phyloP scores from a whole-genome alignment of 1,140 invertebrate species.

The Magallana ariakensis region DNA sequence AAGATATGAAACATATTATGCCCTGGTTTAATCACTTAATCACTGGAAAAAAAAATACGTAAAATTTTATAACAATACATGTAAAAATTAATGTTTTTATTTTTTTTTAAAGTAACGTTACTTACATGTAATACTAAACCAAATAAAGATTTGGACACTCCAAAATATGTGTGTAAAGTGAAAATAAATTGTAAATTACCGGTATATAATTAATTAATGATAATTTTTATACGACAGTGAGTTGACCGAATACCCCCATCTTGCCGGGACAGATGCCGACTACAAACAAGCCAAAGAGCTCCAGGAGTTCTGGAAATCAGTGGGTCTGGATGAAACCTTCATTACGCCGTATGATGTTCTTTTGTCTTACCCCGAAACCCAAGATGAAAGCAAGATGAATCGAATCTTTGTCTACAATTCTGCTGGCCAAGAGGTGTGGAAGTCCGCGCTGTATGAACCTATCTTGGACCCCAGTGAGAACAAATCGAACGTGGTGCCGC shows the following conservation, averaged over 20 bases:
- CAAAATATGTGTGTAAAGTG: too few relatives aligned
- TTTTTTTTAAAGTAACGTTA: too few relatives aligned
- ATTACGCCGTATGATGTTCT: conserved; percentile 74
- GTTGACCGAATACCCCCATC: conserved; percentile 71
- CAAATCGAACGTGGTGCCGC: conserved; percentile 70
- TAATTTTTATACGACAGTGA: conserved; percentile 50
- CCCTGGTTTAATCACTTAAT: too few relatives aligned
- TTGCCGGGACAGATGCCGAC: conserved; percentile 72
- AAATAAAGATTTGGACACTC: too few relatives aligned
- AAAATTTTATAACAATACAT: too few relatives aligned
- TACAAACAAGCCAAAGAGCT: conserved; percentile 67
- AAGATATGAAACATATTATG: too few relatives aligned
- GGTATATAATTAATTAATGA: too few relatives aligned
- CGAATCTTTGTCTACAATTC: conserved; percentile 63
- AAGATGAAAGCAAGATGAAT: conserved; percentile 63
- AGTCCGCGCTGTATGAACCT: conserved; percentile 64
- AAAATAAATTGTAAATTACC: too few relatives aligned
- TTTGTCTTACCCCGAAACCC: conserved; percentile 73
- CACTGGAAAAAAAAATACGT: too few relatives aligned
- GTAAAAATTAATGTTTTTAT: too few relatives aligned
- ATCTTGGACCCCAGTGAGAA: conserved; percentile 71
- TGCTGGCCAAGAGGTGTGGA: conserved; percentile 53
- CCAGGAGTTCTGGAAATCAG: conserved; percentile 64
- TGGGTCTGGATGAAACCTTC: conserved; percentile 70
- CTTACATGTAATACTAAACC: too few relatives aligned